Base-by-base conservation (phyloP, 2,888 invertebrate species). In the Myathropa florea region DNA sequence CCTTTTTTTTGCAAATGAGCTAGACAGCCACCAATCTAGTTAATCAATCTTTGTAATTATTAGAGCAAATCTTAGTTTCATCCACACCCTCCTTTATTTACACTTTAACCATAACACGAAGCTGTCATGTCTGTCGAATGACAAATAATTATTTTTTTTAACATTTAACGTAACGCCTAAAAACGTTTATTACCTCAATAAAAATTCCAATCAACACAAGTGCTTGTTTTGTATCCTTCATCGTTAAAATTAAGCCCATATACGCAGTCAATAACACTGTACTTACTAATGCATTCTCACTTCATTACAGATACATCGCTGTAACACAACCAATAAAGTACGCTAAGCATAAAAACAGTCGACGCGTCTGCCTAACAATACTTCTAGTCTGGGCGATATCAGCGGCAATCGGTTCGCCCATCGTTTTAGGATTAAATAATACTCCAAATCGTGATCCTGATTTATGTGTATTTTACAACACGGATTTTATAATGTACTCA, bases 301-400 rank as follows among this genome's bases (percentile, higher is more conserved):
- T n/a, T 18, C 18, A 83, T 93, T 94, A 71, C 95, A 99, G 99
- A 94, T 99, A 98, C 93, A 98, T 99, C 91, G 99, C 99, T 88
- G 99, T 99, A 89, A 99, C 99, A 63, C 97, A 98, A 93, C 99
- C 99, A 91, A 99, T 99, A 92, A 98, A 99, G 93, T 99, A 99
- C 94, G 98, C 99, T 82, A 98, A 98, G 92, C 98, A 99, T 94
- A 98, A 98, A 94, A 99, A 98, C 94, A 98, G 97, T 93, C 95
- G 96, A 72, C 95, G 99, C 85, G 98, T 99, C 61, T 97, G 97
- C 95, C 93, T 98, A 92, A 99, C 98, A 90, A 98, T 99, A 91
- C 96, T 96, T 55, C 94, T 98, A 88, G 98, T 98, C 70, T 99
- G 99, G 99, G 95, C 97, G 89, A 97, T 99, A 92, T 97, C 97